phyloP scores from a whole-genome alignment of 2,113 vertebrate species.

The Thunnus thynnus region DNA sequence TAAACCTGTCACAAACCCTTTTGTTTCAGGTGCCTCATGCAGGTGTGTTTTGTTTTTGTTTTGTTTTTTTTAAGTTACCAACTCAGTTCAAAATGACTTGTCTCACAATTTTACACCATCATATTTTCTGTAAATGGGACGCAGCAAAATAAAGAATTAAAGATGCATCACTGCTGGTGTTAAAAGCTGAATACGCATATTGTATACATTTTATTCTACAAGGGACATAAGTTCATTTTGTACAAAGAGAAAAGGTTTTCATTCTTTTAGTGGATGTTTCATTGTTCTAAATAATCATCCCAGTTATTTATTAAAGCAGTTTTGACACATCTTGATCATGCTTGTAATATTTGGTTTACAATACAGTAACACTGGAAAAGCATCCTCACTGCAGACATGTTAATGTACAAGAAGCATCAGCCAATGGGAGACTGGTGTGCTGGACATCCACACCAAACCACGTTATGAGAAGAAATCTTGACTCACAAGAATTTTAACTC shows the following conservation, averaged over 20 bases:
- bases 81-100: slow-evolving; percentile 75
- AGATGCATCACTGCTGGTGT: slow-evolving; percentile 78
- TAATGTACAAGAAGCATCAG: neutral
- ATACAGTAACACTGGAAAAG: slow-evolving; percentile 4
- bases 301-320: slow-evolving; percentile 93
- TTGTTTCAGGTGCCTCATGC: slow-evolving; percentile 77
- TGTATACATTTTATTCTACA: slow-evolving; percentile 67
- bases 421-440: neutral
- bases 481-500: neutral
- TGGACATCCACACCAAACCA: neutral
- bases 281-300: slow-evolving; percentile 83
- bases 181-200: slow-evolving; percentile 76
- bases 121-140: slow-evolving; percentile 82
- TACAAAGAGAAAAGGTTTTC: slow-evolving; percentile 69
- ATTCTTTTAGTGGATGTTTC: slow-evolving; percentile 88
- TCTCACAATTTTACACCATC: slow-evolving; percentile 56
- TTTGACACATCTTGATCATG: slow-evolving; percentile 65
- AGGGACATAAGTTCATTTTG: slow-evolving; percentile 62
- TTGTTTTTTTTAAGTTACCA: slow-evolving; percentile 81
- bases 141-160: slow-evolving; percentile 82
- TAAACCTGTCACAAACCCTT: slow-evolving; percentile 76
- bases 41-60: slow-evolving; percentile 72
- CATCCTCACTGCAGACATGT: neutral
- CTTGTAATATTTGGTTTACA: slow-evolving; percentile 63
- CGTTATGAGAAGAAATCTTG: neutral